Evolutionary conservation across 2,888 invertebrate genomes (phyloP).

Genomic region (Rhorus exstirpatorius): DNA sequence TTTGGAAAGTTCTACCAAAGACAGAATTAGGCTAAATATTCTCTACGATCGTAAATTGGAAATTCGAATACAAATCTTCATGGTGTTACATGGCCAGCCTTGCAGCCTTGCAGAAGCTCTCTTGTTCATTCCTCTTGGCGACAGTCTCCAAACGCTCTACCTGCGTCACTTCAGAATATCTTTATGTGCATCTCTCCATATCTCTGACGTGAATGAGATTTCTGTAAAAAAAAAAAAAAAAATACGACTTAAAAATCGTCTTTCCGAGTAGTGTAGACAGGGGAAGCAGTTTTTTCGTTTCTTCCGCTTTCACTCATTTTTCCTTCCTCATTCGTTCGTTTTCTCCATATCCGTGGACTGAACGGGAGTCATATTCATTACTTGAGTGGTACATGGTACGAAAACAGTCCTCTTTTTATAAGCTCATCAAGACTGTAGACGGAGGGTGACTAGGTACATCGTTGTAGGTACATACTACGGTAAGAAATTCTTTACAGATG

Average conservation of each 20-base stretch:
- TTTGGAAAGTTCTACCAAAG: constrained; percentile 29
- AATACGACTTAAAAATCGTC: constrained; percentile 22
- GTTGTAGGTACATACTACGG: constrained; percentile 23
- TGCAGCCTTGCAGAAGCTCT: background rate
- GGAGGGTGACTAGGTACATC: constrained; percentile 35
- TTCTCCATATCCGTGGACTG: constrained; percentile 35
- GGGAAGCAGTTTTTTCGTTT: constrained; percentile 34
- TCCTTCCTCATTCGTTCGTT: constrained; percentile 15
- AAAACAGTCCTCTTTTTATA: constrained; percentile 51
- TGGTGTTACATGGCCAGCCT: background rate
- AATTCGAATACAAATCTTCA: background rate
- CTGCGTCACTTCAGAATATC: constrained; percentile 39
- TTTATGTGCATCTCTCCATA: constrained; percentile 44
- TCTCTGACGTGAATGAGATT: constrained; percentile 35
- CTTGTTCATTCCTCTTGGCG: background rate
- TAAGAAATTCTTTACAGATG: constrained; percentile 81
- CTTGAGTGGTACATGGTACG: constrained; percentile 50
- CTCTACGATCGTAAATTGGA: background rate
- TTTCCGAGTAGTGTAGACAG: constrained; percentile 25
- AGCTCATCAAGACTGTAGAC: constrained; percentile 58
- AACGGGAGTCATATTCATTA: constrained; percentile 64
- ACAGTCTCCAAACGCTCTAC: background rate
- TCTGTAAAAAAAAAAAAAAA: constrained; percentile 6
- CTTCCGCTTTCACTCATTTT: constrained; percentile 26
- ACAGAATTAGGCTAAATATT: constrained; percentile 19